A percentile compares a stretch with the other conserved stretches of the same genome.
Evolutionary conservation across 1,140 invertebrate genomes (phyloP).

Genomic region (Ips nitidus): DNA sequence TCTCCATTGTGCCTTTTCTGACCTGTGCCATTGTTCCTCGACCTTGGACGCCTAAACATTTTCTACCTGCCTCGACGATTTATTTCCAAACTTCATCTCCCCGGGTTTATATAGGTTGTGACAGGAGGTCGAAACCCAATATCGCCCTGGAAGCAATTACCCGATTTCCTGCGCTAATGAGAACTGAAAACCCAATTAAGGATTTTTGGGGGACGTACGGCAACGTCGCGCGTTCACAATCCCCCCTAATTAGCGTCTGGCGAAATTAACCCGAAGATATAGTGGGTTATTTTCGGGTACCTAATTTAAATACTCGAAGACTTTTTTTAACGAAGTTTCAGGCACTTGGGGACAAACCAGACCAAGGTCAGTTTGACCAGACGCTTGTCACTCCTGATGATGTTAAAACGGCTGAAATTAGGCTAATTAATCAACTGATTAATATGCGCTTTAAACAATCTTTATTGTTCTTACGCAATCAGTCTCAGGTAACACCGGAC

Average conservation of each 20-base stretch:
- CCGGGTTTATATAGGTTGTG: constrained; percentile 11
- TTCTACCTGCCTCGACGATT: constrained; percentile 23
- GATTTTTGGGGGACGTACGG: not conserved
- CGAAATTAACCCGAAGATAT: not conserved
- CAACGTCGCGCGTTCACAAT: not conserved
- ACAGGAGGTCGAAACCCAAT: constrained; percentile 21
- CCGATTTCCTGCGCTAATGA: constrained; percentile 15
- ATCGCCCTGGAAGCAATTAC: constrained; percentile 13
- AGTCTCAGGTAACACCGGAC: not conserved
- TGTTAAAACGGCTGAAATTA: too few species aligned
- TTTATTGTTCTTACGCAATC: constrained; percentile 3
- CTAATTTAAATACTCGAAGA: constrained; percentile 1
- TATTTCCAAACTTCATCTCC: constrained; percentile 21
- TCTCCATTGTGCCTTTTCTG: constrained; percentile 22
- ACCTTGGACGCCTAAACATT: constrained; percentile 5
- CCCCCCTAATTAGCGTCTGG: not conserved
- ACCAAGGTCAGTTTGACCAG: too few species aligned
- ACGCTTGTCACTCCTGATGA: too few species aligned
- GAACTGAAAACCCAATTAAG: constrained; percentile 18
- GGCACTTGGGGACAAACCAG: too few species aligned
- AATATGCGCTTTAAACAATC: not conserved
- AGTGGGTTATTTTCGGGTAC: not conserved
- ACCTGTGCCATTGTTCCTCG: constrained; percentile 24
- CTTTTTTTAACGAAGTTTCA: not conserved
- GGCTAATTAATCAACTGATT: not conserved